A percentile compares a stretch with the other conserved stretches of the same genome.
Conservation (phyloP, 2,888 invertebrate genomes). For the Epiblema foenella region DNA sequence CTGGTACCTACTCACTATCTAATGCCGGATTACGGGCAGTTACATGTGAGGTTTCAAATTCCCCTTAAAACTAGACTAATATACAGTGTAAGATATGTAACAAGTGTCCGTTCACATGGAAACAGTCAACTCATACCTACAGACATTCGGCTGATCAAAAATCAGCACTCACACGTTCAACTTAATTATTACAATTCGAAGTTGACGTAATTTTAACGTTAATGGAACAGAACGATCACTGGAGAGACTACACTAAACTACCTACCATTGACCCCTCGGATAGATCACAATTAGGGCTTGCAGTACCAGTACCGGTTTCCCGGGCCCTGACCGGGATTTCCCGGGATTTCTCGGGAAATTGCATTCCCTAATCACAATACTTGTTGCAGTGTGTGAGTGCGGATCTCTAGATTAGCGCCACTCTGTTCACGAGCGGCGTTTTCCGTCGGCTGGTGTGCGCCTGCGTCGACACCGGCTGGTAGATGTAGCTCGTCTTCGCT, state of each 20-base stretch:
- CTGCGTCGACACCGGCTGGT: constrained; percentile 74
- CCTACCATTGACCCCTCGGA: constrained; percentile 57
- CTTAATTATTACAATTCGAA: constrained; percentile 58
- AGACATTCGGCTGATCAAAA: constrained; percentile 41
- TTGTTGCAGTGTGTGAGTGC: background rate
- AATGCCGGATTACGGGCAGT: constrained; percentile 11
- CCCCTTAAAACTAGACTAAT: constrained; percentile 56
- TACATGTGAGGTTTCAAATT: constrained; percentile 30
- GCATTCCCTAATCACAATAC: no score
- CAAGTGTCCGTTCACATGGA: constrained; percentile 70
- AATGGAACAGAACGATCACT: constrained; percentile 65
- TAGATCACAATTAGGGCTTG: constrained; percentile 69
- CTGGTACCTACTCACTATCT: constrained; percentile 27
- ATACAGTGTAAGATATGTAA: constrained; percentile 81
- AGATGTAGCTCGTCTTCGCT: constrained; percentile 77
- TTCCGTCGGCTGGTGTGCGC: constrained; percentile 85
- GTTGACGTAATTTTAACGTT: constrained; percentile 52
- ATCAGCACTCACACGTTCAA: constrained; percentile 56
- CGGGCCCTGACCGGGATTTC: no score
- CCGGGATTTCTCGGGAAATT: no score
- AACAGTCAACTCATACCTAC: constrained; percentile 49
- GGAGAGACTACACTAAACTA: constrained; percentile 55
- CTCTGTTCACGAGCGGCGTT: constrained; percentile 86
- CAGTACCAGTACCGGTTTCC: no score
- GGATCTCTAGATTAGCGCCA: constrained; percentile 68